These are phyloP conservation scores for Pangasius djambal DNA, from an alignment of 2,797 vertebrate genomes.

Conservation along the genomic window DNA sequence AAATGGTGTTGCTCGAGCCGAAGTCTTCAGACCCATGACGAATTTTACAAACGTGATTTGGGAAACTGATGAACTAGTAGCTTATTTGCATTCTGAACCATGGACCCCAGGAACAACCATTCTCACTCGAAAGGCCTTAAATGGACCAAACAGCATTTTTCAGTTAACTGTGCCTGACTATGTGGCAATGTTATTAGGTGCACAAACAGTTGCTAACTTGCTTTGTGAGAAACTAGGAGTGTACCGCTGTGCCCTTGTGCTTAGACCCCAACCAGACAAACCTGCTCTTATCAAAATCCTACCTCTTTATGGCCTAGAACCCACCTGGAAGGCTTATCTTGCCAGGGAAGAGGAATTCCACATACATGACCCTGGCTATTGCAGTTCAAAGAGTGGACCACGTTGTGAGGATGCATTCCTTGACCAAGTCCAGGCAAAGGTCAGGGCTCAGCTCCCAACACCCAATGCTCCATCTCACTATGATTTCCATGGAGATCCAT, in stretches of 20 bases:
- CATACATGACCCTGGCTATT: slow-evolving; percentile 70
- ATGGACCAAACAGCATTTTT: slow-evolving; percentile 75
- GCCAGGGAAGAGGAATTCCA: slow-evolving; percentile 71
- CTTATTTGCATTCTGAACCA: slow-evolving; percentile 73
- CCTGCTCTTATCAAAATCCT: slow-evolving; percentile 72
- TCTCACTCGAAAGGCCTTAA: slow-evolving; percentile 70
- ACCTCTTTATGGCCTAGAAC: slow-evolving; percentile 74
- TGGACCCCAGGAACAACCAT: slow-evolving; percentile 77
- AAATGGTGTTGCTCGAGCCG: slow-evolving; percentile 66
- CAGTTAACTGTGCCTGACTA: slow-evolving; percentile 69
- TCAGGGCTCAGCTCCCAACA: slow-evolving; percentile 71
- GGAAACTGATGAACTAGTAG: slow-evolving; percentile 77
- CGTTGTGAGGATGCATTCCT: slow-evolving; percentile 68
- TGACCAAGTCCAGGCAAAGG: slow-evolving; percentile 66
- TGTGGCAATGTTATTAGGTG: slow-evolving; percentile 68
- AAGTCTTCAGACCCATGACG: slow-evolving; percentile 72
- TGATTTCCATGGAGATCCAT: slow-evolving; percentile 71
- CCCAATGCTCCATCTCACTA: slow-evolving; percentile 72
- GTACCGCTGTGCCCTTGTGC: slow-evolving; percentile 75
- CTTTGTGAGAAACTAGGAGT: slow-evolving; percentile 71
- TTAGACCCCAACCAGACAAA: slow-evolving; percentile 62
- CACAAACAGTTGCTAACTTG: slow-evolving; percentile 69
- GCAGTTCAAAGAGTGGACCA: slow-evolving; percentile 76
- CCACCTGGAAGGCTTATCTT: slow-evolving; percentile 72
- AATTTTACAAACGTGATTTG: slow-evolving; percentile 72